These are phyloP conservation scores for Brachynemurus nebulosus DNA, from an alignment of 2,888 invertebrate genomes.

Conservation along the genomic window DNA sequence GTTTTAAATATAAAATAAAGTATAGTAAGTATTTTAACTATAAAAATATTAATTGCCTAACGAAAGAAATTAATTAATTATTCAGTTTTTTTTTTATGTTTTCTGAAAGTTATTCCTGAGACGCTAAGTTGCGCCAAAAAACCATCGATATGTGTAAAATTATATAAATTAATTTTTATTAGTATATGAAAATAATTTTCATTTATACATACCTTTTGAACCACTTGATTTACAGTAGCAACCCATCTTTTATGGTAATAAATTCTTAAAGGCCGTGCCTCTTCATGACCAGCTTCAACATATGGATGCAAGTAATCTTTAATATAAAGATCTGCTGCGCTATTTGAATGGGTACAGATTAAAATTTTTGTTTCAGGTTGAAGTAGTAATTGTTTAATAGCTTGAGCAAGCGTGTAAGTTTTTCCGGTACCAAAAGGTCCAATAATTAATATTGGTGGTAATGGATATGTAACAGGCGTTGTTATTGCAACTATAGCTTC, in stretches of 20 bases:
- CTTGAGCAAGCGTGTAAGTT: constrained; percentile 65
- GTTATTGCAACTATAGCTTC: constrained; percentile 68
- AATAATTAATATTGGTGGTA: constrained; percentile 60
- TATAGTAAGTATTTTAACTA: no score
- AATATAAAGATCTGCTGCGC: constrained; percentile 73
- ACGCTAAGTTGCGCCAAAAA: no score
- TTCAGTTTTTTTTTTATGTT: no score
- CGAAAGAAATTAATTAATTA: no score
- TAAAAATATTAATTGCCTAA: no score
- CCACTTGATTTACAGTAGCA: constrained; percentile 57
- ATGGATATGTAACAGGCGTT: constrained; percentile 41
- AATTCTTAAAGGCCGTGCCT: constrained; percentile 57
- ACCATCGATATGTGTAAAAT: no score
- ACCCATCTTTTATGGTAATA: constrained; percentile 70
- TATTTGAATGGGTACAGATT: constrained; percentile 78
- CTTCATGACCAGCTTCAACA: constrained; percentile 49
- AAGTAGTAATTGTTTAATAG: constrained; percentile 50
- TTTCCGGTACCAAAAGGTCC: constrained; percentile 83
- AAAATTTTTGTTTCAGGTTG: constrained; percentile 54
- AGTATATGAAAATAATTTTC: constrained; percentile 3
- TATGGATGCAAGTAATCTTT: constrained; percentile 70
- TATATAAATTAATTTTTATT: no score
- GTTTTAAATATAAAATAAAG: no score
- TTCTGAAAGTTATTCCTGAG: no score
- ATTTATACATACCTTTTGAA: constrained; percentile 38